Percentiles rank a stretch among this genome's conserved stretches.
These are phyloP conservation scores for Trididemnum nubilum DNA, from an alignment of 23 tunicate genomes.

Conservation along the genomic window DNA sequence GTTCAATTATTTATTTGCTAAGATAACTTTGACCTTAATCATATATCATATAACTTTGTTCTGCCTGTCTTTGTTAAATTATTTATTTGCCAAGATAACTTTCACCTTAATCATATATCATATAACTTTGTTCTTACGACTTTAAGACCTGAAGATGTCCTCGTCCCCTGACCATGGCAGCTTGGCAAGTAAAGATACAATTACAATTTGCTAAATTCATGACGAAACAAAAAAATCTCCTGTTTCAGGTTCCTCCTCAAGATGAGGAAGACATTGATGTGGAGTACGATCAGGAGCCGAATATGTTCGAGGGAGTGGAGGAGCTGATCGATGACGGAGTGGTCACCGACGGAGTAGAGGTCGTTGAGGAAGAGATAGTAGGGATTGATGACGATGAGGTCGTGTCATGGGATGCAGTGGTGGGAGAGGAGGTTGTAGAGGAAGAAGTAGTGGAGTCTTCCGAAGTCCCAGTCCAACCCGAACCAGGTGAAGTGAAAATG, in stretches of 20 bases:
- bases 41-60: too few species aligned
- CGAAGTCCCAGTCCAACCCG: background rate
- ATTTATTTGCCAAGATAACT: too few species aligned
- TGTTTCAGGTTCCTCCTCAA: background rate
- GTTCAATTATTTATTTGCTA: too few species aligned
- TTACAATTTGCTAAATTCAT: too few species aligned
- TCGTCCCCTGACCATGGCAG: too few species aligned
- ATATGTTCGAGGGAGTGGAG: slow-evolving; percentile 12
- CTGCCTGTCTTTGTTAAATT: too few species aligned
- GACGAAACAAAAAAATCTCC: too few species aligned
- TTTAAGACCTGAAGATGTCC: too few species aligned
- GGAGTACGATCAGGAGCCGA: slow-evolving; percentile 2
- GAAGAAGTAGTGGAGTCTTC: slow-evolving; percentile 26
- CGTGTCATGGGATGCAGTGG: slow-evolving; percentile 62
- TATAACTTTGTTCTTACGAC: too few species aligned
- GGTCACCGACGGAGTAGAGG: slow-evolving; percentile 17
- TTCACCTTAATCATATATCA: too few species aligned
- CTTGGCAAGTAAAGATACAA: too few species aligned
- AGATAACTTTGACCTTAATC: too few species aligned
- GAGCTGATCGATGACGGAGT: slow-evolving; percentile 10
- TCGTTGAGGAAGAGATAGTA: slow-evolving; percentile 62
- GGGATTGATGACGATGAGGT: slow-evolving; percentile 60
- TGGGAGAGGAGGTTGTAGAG: slow-evolving; percentile 24
- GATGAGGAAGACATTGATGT: background rate
- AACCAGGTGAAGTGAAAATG: slow-evolving; percentile 45